Evolutionary conservation across 2,888 invertebrate species (phyloP), one percentile per base, ranked within the genome.

Genomic region (Galerucella pusilla): DNA sequence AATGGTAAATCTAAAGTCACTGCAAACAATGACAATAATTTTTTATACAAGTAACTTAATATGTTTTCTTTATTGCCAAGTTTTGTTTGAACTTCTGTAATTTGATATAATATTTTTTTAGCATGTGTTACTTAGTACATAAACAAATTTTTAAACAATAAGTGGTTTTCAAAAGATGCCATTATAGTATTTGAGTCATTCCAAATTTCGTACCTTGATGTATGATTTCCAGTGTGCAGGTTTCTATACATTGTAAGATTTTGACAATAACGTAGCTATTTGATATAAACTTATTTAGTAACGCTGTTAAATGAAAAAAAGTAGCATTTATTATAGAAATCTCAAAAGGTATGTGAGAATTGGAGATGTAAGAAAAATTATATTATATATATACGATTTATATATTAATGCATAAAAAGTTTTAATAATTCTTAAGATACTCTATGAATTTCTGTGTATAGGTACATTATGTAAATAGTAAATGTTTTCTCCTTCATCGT

Each of bases 201-300:
- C 88, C 88, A 88, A 88, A 87, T 87, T 87, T 84, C 82, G 87
- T 88, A 88, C 87, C 87, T 72, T 87, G 85, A 85, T 77, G 83
- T 84, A 84, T 87, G 83, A 85, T 84, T 87, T 86, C 87, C 86
- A 85, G 85, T 86, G 85, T 86, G 86, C 83, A 85, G 85, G 84
- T 71, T 80, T 77, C 73, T 85, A 42, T 42, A 85, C 82, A 83
- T 83, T 84, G 83, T 87, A 87, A 86, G 86, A 84, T 87, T 87
- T 88, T 87, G 88, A 88, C 88, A 88, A 88, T 88, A 88, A 87
- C 81, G 85, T 88, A 88, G 87, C 85, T 87, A 86, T 87, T 88
- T 88, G 87, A 88, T 88, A 88, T 87, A 86, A 85, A 84, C 83
- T 84, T 85, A 85, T 85, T 84, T 85, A 86, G 84, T 85, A 85